Percentiles rank a stretch among this genome's conserved stretches.
Evolutionary conservation across 2,797 vertebrate species (phyloP).

Genomic region (Acanthopagrus latus): DNA sequence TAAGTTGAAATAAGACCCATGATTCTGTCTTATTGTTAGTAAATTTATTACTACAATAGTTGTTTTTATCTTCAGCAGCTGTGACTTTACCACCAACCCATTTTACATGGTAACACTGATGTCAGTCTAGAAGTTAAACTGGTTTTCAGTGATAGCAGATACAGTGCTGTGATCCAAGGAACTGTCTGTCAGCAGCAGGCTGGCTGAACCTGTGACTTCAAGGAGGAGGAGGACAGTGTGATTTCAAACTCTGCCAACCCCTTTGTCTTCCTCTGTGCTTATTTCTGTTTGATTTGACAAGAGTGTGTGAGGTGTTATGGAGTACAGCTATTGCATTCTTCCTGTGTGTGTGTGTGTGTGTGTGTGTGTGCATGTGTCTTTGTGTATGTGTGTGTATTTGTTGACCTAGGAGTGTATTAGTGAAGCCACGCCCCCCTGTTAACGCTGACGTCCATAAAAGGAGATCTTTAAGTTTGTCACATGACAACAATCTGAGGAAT

Average conservation of each 20-base stretch:
- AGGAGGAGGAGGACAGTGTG: constrained; percentile 8
- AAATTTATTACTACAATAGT: neutral
- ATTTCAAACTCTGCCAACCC: constrained; percentile 14
- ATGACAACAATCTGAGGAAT: constrained; percentile 89
- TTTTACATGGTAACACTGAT: neutral
- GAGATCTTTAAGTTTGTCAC: constrained; percentile 90
- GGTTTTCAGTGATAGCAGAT: neutral
- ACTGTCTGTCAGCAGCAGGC: neutral
- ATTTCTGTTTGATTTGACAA: constrained; percentile 51
- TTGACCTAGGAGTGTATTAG: constrained; percentile 69
- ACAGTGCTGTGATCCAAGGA: neutral
- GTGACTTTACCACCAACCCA: neutral
- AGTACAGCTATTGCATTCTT: constrained; percentile 37
- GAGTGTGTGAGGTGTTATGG: constrained; percentile 37
- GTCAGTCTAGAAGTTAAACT: neutral
- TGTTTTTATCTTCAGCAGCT: neutral
- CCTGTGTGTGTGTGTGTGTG: constrained; percentile 33
- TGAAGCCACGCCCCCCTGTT: constrained; percentile 80
- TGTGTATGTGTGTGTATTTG: constrained; percentile 34
- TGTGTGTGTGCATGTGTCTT: constrained; percentile 42
- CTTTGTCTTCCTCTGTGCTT: neutral
- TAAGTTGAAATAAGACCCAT: neutral
- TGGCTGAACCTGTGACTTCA: constrained; percentile 22
- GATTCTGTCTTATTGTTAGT: neutral
- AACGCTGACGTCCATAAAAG: constrained; percentile 88